Conservation (phyloP, 2,113 vertebrate species). For the Lophura nycthemera region DNA sequence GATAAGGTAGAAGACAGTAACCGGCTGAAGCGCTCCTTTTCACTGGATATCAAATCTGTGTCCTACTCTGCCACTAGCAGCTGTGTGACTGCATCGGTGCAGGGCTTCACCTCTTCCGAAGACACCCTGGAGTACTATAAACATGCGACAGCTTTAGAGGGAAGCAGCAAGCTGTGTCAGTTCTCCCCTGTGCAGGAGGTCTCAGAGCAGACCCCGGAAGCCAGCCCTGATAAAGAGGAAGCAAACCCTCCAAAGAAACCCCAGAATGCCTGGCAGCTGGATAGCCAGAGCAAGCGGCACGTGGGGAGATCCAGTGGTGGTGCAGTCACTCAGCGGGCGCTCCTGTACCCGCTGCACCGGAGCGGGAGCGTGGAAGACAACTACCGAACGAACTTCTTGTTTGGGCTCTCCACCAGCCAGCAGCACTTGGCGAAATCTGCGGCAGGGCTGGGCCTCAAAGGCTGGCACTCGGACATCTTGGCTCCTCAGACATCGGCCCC, state of each 20-base stretch:
- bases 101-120: conserved; percentile 70
- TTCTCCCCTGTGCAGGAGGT: conserved; percentile 94
- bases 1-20: conserved; percentile 85
- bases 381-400: conserved; percentile 80
- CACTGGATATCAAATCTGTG: conserved; percentile 89
- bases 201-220: conserved; percentile 89
- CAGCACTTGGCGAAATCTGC: conserved; percentile 85
- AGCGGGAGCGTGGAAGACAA: conserved; percentile 91
- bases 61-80: conserved; percentile 69
- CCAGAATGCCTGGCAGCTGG: conserved; percentile 22
- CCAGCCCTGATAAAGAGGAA: conserved; percentile 87
- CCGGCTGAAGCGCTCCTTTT: conserved; percentile 92
- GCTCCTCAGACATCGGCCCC: conserved; percentile 81
- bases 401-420: conserved; percentile 89
- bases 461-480: conserved; percentile 95
- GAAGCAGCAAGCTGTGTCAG: conserved; percentile 84
- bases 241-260: conserved; percentile 13
- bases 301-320: conserved; percentile 39
- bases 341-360: conserved; percentile 81
- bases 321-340: conserved; percentile 29
- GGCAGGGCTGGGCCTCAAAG: conserved; percentile 82
- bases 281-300: conserved; percentile 68
- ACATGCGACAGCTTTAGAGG: conserved; percentile 78
- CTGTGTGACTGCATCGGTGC: conserved; percentile 55
- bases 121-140: conserved; percentile 84